Percentiles rank a stretch among this genome's conserved stretches.
Conservation (phyloP, 2,888 invertebrate species). For the Imbricaverruca yamaguchii region DNA sequence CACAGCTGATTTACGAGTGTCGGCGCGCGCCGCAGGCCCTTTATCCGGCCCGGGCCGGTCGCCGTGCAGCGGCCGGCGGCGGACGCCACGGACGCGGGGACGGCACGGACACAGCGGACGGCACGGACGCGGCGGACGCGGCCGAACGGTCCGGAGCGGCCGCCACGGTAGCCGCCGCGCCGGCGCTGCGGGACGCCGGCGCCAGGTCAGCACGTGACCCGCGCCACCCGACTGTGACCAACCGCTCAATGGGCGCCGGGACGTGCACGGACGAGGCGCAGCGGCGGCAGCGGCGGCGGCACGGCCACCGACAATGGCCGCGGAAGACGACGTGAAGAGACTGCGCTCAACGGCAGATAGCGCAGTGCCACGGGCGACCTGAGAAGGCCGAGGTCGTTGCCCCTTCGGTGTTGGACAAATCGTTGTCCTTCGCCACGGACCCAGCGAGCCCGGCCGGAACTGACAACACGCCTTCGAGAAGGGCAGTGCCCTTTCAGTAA, state of each 20-base stretch:
- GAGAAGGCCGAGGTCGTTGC: no score
- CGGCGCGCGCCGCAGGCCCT: not conserved
- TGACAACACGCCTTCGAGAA: no score
- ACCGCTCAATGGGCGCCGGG: not conserved
- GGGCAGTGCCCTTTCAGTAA: no score
- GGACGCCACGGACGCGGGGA: not conserved
- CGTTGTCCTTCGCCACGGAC: no score
- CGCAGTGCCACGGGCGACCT: no score
- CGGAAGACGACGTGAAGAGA: no score
- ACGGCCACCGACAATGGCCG: no score
- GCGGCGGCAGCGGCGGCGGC: no score
- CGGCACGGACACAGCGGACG: not conserved
- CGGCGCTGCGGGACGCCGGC: not conserved
- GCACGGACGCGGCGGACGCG: not conserved
- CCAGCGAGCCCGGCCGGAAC: no score
- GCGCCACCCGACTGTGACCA: not conserved
- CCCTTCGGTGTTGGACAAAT: no score
- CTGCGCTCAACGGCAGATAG: no score
- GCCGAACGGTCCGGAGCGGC: not conserved
- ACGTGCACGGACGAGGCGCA: no score
- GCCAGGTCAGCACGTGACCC: not conserved
- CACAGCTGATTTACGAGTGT: not conserved
- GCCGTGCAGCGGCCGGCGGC: not conserved
- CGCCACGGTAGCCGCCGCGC: not conserved
- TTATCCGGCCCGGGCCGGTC: not conserved